Percentiles rank a stretch among this genome's conserved stretches.
Evolutionary conservation across 2,113 vertebrate species (phyloP).

Genomic region (Brachyistius frenatus): DNA sequence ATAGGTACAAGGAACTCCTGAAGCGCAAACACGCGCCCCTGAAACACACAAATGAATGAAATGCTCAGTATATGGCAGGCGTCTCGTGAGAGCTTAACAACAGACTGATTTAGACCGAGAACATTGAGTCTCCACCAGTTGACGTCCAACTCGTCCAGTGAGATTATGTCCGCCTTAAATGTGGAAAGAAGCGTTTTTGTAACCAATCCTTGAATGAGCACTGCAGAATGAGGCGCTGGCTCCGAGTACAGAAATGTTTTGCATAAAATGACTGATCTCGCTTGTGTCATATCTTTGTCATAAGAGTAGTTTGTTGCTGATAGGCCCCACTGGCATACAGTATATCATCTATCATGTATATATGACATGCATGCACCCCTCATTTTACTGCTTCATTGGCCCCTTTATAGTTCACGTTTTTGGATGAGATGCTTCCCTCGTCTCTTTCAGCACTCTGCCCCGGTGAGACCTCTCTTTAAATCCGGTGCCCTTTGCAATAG

Average conservation of each 20-base stretch:
- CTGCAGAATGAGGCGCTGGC: background rate
- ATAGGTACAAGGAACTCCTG: too few relatives aligned
- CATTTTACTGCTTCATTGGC: constrained; percentile 69
- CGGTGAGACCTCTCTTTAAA: constrained; percentile 70
- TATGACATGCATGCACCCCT: constrained; percentile 49
- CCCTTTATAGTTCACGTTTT: constrained; percentile 71
- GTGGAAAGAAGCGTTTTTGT: constrained; percentile 11
- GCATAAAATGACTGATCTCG: constrained; percentile 23
- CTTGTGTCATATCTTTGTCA: constrained; percentile 34
- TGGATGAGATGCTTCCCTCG: constrained; percentile 56
- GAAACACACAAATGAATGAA: too few relatives aligned
- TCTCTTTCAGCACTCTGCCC: constrained; percentile 62
- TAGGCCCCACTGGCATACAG: constrained; percentile 18
- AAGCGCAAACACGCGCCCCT: too few relatives aligned
- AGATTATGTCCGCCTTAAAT: background rate
- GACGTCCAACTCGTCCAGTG: constrained; percentile 5
- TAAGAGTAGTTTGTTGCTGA: constrained; percentile 46
- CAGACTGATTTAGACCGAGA: constrained; percentile 1
- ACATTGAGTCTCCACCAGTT: background rate
- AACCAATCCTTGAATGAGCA: background rate
- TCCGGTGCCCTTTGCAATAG: constrained; percentile 77
- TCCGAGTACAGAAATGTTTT: constrained; percentile 14
- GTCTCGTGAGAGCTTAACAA: constrained; percentile 9
- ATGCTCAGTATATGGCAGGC: too few relatives aligned
- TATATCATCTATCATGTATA: constrained; percentile 41